Base-by-base conservation (phyloP, 1,140 invertebrate genomes). In the Drosophila triauraria region DNA sequence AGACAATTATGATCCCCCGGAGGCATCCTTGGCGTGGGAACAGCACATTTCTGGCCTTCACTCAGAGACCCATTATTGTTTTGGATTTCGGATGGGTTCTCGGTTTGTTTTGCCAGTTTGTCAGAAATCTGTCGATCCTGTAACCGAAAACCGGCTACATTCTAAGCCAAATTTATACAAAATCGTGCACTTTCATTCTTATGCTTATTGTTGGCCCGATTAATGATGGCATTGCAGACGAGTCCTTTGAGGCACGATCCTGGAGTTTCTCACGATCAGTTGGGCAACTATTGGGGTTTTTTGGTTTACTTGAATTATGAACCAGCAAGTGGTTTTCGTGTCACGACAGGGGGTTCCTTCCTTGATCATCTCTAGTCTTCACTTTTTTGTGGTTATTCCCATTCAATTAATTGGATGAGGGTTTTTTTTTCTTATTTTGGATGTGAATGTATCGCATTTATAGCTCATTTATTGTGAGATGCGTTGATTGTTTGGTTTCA, bases 11-110 rank as follows among this genome's bases (percentile, higher is more conserved):
- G 53, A 56, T 88, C 69, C 80, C 79, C 60, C 13, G 46, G 30
- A 38, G 53, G 46, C 70, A 51, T 69, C 70, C 74, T 62, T 48
- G 62, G 62, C 80, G 80, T 87, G 84, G 84, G 84, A 87, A 88
- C 67, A 60, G 63, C 56, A 75, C 23, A 57, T 75, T 76, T 75
- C 47, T 32, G 44, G n/a, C 46, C 46, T 65, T 65, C 61, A 17
- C 75, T 61, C 74, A 42, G 30, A 77, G 53, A 9, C 40, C 40
- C 44, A 68, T 44, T 60, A 77, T 68, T 69, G 54, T 60, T 61
- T 44, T 25, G 47, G 40, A 76, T 76, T 59, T 65, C 40, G 13
- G 42, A 8, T 48, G 63, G 40, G 51, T 56, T 56, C 20, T 38
- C 4, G 35, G 15, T 40, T 51, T 76, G 72, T 75, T 75, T 58